phyloP scores from a whole-genome alignment of 1,140 invertebrate genomes.

The Vanessa tameamea region DNA sequence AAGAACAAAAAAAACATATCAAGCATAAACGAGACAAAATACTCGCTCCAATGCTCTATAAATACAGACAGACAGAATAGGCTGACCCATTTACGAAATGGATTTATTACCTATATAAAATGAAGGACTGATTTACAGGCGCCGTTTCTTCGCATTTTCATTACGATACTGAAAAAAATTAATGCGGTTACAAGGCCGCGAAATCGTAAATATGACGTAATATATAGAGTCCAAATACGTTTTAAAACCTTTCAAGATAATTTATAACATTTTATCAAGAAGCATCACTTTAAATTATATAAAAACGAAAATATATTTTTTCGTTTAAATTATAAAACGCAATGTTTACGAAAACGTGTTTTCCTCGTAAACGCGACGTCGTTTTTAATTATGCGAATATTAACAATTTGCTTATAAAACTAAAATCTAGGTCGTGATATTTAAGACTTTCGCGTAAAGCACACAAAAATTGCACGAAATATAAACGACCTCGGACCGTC shows the following conservation, averaged over 20 bases:
- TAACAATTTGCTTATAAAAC: conserved; percentile 29
- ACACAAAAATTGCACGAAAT: conserved; percentile 41
- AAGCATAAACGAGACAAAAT: not conserved
- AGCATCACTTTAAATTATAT: not conserved
- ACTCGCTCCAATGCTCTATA: not conserved
- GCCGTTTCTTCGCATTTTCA: conserved; percentile 28
- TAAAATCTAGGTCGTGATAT: conserved; percentile 38
- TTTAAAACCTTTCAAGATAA: not conserved
- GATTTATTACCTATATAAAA: conserved; percentile 36
- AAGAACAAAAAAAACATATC: not conserved
- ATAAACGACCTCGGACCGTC: conserved; percentile 28
- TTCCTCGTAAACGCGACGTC: conserved; percentile 19
- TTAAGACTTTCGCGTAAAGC: conserved; percentile 36
- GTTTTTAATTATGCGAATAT: conserved; percentile 29
- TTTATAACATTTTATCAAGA: not conserved
- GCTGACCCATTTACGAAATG: conserved; percentile 34
- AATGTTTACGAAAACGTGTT: conserved; percentile 22
- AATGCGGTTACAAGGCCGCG: conserved; percentile 24
- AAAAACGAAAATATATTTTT: not conserved
- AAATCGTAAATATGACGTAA: conserved; percentile 27
- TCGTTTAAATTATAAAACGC: not conserved
- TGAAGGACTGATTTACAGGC: conserved; percentile 27
- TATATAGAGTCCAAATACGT: conserved; percentile 12
- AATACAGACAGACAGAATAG: not conserved
- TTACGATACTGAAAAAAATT: conserved; percentile 24